A percentile compares a stretch with the other conserved stretches of the same genome.
phyloP scores from a whole-genome alignment of 1,140 invertebrate species.

The Drosophila mojavensis region DNA sequence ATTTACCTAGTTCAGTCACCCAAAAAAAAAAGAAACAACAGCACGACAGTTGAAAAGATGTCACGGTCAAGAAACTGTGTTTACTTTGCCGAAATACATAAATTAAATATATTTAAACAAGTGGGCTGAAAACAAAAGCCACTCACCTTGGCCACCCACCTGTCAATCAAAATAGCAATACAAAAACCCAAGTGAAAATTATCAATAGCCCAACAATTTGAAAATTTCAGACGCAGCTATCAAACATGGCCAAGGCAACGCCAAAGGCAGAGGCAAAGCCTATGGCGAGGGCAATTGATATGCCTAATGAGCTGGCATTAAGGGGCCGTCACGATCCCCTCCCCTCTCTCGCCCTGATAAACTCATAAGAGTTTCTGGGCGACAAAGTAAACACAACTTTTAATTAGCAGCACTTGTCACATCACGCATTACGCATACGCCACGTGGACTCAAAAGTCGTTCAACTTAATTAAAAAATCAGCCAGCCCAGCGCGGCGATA shows the following conservation, averaged over 20 bases:
- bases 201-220: constrained; percentile 39
- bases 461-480: constrained; percentile 37
- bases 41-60: constrained; percentile 48
- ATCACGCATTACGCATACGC: constrained; percentile 51
- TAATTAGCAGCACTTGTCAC: constrained; percentile 33
- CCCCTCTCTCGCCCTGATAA: constrained; percentile 42
- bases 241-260: constrained; percentile 56
- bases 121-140: constrained; percentile 43
- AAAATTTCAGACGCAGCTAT: constrained; percentile 20
- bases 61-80: constrained; percentile 62
- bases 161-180: constrained; percentile 60
- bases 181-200: constrained; percentile 56
- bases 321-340: not conserved
- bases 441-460: constrained; percentile 46
- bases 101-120: constrained; percentile 63
- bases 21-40: not conserved
- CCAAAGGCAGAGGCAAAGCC: constrained; percentile 47
- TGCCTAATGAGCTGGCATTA: constrained; percentile 21
- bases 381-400: constrained; percentile 17
- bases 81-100: constrained; percentile 65
- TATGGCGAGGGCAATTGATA: constrained; percentile 41
- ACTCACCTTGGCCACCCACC: constrained; percentile 62
- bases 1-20: constrained; percentile 48
- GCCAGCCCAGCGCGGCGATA: not conserved
- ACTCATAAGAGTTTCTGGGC: constrained; percentile 4